Percentiles rank a stretch among this genome's conserved stretches.
Conservation (phyloP, 2,797 vertebrate genomes). For the Phalanger gymnotis region DNA sequence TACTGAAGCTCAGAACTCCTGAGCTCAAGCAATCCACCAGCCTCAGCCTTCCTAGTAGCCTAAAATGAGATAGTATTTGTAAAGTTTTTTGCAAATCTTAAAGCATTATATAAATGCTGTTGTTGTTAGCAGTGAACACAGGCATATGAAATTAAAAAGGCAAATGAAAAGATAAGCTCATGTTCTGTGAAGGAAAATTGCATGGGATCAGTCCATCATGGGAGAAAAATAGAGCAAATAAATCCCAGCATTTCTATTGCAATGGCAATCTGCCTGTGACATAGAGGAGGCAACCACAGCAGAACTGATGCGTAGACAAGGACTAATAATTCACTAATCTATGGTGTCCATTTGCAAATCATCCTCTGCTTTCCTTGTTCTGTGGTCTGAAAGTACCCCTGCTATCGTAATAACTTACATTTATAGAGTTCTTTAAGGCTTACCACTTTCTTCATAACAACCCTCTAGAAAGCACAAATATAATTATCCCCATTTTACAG, state of each 20-base stretch:
- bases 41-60: not conserved
- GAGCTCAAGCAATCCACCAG: not conserved
- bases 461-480: not conserved
- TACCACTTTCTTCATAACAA: not conserved
- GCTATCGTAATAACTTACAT: conserved; percentile 51
- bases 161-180: not conserved
- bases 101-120: not conserved
- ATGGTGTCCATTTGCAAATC: conserved; percentile 32
- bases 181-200: not conserved
- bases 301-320: not conserved
- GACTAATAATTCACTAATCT: not conserved
- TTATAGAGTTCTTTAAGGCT: conserved; percentile 38
- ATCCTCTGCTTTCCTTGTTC: conserved; percentile 32
- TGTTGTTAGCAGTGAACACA: not conserved
- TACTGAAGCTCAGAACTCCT: not conserved
- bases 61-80: not conserved
- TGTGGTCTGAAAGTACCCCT: conserved; percentile 19
- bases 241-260: not conserved
- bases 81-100: not conserved
- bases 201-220: not conserved
- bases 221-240: conserved; percentile 5
- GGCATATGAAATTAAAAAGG: not conserved
- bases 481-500: conserved; percentile 21
- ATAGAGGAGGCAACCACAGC: not conserved
- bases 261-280: not conserved